phyloP scores from a whole-genome alignment of 2,113 vertebrate species.

The Ceyx cyanopectus region DNA sequence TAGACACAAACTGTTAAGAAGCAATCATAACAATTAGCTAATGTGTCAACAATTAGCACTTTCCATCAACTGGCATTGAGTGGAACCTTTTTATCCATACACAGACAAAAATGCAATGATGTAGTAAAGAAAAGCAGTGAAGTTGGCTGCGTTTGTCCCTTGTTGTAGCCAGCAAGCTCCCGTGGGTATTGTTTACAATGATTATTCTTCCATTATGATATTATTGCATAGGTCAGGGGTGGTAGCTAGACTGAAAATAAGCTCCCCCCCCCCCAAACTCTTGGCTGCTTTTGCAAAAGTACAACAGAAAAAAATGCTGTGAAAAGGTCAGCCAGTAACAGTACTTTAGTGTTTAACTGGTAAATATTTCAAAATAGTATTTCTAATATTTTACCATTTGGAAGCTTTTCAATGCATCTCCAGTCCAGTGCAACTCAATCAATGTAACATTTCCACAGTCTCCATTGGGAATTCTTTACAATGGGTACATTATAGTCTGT shows the following conservation, averaged over 20 bases:
- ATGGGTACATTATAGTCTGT: conserved; percentile 77
- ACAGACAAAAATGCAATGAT: conserved; percentile 86
- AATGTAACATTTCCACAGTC: conserved; percentile 75
- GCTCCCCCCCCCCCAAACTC: conserved; percentile 46
- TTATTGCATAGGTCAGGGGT: conserved; percentile 79
- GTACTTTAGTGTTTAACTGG: conserved; percentile 80
- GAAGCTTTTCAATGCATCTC: conserved; percentile 78
- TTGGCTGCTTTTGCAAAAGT: conserved; percentile 76
- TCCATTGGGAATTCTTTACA: conserved; percentile 79
- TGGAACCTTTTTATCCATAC: conserved; percentile 84
- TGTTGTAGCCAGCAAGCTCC: conserved; percentile 76
- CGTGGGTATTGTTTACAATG: conserved; percentile 81
- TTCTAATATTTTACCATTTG: conserved; percentile 84
- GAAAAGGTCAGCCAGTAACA: conserved; percentile 77
- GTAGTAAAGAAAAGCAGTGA: conserved; percentile 83
- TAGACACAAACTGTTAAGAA: conserved; percentile 81
- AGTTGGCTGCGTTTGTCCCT: conserved; percentile 72
- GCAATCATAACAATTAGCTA: conserved; percentile 91
- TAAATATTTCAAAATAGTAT: conserved; percentile 79
- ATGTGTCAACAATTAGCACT: conserved; percentile 86
- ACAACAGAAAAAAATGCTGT: conserved; percentile 71
- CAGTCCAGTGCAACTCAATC: conserved; percentile 74
- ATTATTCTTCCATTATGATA: conserved; percentile 87
- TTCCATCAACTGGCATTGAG: conserved; percentile 79
- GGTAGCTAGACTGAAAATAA: conserved; percentile 79